Conservation (phyloP, 2,113 vertebrate genomes). For the Plecotus auritus region DNA sequence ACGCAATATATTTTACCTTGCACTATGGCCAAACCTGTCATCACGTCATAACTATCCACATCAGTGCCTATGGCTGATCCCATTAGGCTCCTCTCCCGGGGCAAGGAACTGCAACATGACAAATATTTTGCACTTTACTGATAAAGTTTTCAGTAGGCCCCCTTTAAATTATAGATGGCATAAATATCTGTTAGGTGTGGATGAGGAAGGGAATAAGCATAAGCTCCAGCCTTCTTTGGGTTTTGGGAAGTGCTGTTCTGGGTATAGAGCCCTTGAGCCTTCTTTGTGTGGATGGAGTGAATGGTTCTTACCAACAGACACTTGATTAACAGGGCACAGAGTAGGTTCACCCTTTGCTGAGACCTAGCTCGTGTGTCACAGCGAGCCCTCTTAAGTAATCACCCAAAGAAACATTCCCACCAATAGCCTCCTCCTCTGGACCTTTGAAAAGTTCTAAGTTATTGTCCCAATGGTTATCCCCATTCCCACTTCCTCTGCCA, state of each 20-base stretch:
- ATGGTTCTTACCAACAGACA: background rate
- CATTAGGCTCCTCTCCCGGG: background rate
- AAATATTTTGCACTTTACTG: background rate
- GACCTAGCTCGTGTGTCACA: background rate
- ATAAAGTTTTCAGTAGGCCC: background rate
- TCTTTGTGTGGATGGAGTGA: background rate
- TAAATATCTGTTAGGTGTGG: background rate
- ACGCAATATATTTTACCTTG: background rate
- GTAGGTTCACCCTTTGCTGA: background rate
- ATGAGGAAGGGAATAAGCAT: background rate
- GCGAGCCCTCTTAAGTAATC: background rate
- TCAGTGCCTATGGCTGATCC: background rate
- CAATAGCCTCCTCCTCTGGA: background rate
- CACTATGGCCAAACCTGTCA: background rate
- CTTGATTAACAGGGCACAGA: background rate
- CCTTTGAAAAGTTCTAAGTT: background rate
- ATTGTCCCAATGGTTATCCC: background rate
- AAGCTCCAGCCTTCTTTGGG: background rate
- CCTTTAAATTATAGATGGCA: background rate
- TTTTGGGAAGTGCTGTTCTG: background rate
- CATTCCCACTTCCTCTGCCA: background rate
- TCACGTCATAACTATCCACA: background rate
- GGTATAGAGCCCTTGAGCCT: background rate
- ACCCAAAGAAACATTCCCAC: background rate
- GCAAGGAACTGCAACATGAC: background rate